Base-by-base conservation (phyloP, 2,888 invertebrate genomes). In the Trilocha varians region DNA sequence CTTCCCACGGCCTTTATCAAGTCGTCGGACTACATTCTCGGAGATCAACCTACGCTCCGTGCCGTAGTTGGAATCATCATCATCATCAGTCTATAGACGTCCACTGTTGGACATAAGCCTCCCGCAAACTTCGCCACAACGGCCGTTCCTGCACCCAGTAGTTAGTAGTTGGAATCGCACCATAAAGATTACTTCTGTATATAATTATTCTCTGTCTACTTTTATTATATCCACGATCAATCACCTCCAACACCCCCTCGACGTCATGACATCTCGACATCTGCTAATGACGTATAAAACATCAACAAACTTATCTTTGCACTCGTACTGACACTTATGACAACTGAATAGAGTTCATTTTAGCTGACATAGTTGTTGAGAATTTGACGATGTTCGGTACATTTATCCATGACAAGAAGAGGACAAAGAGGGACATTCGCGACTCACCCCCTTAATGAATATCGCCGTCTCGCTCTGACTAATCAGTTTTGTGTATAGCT, bases 211-310 rank as follows among this genome's bases (percentile, higher is more conserved):
- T 34, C 42, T 42, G 44, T 46, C 43, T 45, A 36, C 53, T 46
- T 47, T 49, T 49, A 38, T 51, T 43, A 44, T 46, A 50, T 50
- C 52, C 45, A 56, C 57, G 61, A 65, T 63, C 58, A 63, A 62
- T 66, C 63, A 48, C 55, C 52, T 46, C 50, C 48, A 47, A 54
- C 48, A 60, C 55, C 59, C 54, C 50, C 52, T 47, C 50, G 48
- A 49, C 59, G 53, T 52, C 54, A 49, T 48, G 62, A 63, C 64
- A 57, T 52, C 53, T 62, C 66, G 71, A 64, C 70, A 62, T 67
- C 63, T 48, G 53, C 63, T 58, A 68, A 63, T 58, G 61, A 62
- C 59, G 49, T 46, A 25, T 42, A 45, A 48, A 48, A 53, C 50
- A 45, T 48, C 49, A 42, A 36, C 42, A 46, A 47, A 25, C 17